These are phyloP conservation scores for Entosphenus tridentatus DNA, from an alignment of 2,113 vertebrate species.

Conservation along the genomic window DNA sequence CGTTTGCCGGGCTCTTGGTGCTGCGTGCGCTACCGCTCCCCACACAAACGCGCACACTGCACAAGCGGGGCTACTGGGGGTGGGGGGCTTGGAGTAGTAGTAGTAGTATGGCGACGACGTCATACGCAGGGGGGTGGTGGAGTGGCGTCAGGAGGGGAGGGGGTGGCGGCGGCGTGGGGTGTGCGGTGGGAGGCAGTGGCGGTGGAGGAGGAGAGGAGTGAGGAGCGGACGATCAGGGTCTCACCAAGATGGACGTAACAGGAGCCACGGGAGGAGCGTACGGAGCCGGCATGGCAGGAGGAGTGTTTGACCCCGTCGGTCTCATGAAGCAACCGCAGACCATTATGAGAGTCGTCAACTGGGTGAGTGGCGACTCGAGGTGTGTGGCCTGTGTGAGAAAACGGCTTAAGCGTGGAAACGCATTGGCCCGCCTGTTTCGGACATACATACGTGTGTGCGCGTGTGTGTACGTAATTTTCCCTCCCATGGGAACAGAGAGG, in stretches of 20 bases:
- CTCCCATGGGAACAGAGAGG: not conserved
- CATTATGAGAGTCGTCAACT: conserved; percentile 46
- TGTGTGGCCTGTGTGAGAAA: too few relatives aligned
- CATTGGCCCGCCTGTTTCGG: not conserved
- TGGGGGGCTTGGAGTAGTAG: too few relatives aligned
- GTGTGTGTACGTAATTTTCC: not conserved
- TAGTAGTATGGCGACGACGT: too few relatives aligned
- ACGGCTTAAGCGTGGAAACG: not conserved
- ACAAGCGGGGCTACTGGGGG: too few relatives aligned
- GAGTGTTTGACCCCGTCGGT: conserved; percentile 42
- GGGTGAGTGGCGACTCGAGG: conserved; percentile 33
- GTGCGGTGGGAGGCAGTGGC: not conserved
- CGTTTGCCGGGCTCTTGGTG: too few relatives aligned
- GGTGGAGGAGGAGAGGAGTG: not conserved
- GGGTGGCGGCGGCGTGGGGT: not conserved
- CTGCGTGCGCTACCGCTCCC: too few relatives aligned
- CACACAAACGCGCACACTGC: too few relatives aligned
- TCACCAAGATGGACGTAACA: not conserved
- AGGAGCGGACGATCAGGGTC: not conserved
- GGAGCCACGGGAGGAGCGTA: conserved; percentile 42
- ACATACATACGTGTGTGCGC: not conserved
- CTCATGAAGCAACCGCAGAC: conserved; percentile 66
- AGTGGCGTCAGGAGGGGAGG: too few relatives aligned
- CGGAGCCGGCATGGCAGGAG: conserved; percentile 59
- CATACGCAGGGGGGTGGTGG: too few relatives aligned